A percentile compares a stretch with the other conserved stretches of the same genome.
phyloP scores from a whole-genome alignment of 2,888 invertebrate species.

The Belgica antarctica region DNA sequence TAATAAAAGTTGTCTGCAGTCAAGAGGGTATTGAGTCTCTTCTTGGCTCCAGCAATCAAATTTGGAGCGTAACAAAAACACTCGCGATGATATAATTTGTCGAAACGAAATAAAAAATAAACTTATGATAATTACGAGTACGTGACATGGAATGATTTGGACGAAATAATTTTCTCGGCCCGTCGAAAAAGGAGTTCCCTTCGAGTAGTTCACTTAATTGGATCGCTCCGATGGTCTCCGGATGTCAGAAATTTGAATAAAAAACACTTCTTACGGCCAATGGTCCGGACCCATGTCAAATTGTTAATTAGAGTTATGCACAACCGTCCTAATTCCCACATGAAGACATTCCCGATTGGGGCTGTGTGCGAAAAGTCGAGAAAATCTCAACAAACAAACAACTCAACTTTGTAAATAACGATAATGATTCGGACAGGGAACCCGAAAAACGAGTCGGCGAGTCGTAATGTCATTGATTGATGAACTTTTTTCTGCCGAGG shows the following conservation, averaged over 20 bases:
- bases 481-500: slow-evolving; percentile 29
- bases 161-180: neutral
- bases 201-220: neutral
- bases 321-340: neutral
- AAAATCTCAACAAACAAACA: slow-evolving; percentile 1
- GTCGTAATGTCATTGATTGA: slow-evolving; percentile 37
- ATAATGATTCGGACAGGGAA: slow-evolving; percentile 32
- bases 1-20: no score
- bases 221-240: neutral
- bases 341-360: neutral
- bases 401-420: slow-evolving; percentile 12
- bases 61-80: neutral
- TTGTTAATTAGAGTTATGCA: slow-evolving; percentile 20
- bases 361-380: neutral
- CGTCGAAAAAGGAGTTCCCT: neutral
- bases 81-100: neutral
- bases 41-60: no score
- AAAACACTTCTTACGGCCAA: neutral
- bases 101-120: slow-evolving; percentile 14
- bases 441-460: slow-evolving; percentile 37
- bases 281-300: slow-evolving; percentile 33
- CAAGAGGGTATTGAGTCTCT: no score
- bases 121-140: slow-evolving; percentile 21
- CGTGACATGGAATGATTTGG: slow-evolving; percentile 35
- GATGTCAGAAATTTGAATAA: slow-evolving; percentile 6